phyloP scores from a whole-genome alignment of 2,113 vertebrate genomes.

The Dunckerocampus dactyliophorus region DNA sequence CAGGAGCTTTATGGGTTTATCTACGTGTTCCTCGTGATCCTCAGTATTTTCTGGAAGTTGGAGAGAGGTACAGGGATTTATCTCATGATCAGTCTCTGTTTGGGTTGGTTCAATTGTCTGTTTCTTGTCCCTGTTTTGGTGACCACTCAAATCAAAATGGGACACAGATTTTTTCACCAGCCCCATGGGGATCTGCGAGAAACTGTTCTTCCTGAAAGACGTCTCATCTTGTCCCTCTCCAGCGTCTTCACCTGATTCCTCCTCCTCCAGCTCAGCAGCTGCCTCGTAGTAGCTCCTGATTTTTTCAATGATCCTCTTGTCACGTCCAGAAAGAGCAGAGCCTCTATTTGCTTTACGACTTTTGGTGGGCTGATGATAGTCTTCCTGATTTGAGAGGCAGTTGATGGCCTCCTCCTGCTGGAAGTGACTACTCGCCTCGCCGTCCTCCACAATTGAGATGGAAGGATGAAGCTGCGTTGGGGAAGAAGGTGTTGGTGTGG shows the following conservation, averaged over 20 bases:
- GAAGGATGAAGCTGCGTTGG: constrained; percentile 1
- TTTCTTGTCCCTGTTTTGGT: constrained; percentile 34
- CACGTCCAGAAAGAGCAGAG: constrained; percentile 55
- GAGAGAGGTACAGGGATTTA: not conserved
- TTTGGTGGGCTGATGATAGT: not conserved
- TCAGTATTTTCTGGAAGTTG: not conserved
- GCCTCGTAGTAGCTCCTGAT: constrained; percentile 78
- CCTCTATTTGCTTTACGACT: constrained; percentile 30
- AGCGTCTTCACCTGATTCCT: not conserved
- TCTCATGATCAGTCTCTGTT: not conserved
- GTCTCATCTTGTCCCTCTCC: constrained; percentile 6
- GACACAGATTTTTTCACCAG: constrained; percentile 73
- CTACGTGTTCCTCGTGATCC: not conserved
- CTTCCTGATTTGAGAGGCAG: not conserved
- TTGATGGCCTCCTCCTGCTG: not conserved
- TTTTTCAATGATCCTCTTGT: constrained; percentile 78
- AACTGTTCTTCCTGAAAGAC: constrained; percentile 55
- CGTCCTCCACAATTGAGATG: constrained; percentile 1
- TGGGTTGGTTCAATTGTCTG: constrained; percentile 7
- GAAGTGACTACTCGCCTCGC: not conserved
- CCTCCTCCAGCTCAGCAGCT: constrained; percentile 52
- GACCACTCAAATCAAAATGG: constrained; percentile 52
- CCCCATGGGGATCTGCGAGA: constrained; percentile 72
- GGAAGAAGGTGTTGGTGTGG: not conserved
- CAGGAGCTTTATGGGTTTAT: not conserved